Conservation (phyloP, 1,140 invertebrate species). For the Oppia nitens region DNA sequence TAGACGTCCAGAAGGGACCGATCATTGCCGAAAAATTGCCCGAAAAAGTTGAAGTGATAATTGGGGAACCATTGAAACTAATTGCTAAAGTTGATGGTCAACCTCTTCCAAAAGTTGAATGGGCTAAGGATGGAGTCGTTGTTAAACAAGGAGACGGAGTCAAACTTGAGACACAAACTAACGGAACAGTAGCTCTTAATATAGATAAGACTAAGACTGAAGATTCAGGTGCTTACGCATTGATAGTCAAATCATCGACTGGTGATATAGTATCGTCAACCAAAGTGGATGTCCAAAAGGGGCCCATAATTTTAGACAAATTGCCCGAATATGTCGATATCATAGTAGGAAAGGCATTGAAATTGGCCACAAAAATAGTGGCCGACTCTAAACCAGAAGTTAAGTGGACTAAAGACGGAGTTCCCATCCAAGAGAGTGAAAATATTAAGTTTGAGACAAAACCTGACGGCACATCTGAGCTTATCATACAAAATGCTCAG, state of each 20-base stretch:
- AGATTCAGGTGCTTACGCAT: conserved; percentile 81
- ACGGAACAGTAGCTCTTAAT: conserved; percentile 48
- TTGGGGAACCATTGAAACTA: conserved; percentile 27
- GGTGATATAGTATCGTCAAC: conserved; percentile 30
- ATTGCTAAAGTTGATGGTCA: conserved; percentile 24
- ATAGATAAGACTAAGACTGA: conserved; percentile 62
- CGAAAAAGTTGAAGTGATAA: conserved; percentile 21
- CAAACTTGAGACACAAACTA: conserved; percentile 45
- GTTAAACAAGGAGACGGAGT: conserved; percentile 34
- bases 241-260: conserved; percentile 59
- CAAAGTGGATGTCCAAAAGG: conserved; percentile 18
- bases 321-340: conserved; percentile 1
- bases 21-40: no score
- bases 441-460: conserved; percentile 51
- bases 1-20: not conserved
- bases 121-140: conserved; percentile 23
- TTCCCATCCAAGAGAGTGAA: conserved; percentile 31
- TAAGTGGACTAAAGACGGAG: conserved; percentile 43
- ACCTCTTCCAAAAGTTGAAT: conserved; percentile 28
- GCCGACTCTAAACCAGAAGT: conserved; percentile 14
- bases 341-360: conserved; percentile 30
- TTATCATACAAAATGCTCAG: conserved; percentile 59
- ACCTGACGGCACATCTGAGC: conserved; percentile 38
- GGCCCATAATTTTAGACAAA: not conserved
- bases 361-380: conserved; percentile 30